These are phyloP conservation scores for Rousettus madagascariensis DNA, from an alignment of 2,797 vertebrate species.

Conservation along the genomic window DNA sequence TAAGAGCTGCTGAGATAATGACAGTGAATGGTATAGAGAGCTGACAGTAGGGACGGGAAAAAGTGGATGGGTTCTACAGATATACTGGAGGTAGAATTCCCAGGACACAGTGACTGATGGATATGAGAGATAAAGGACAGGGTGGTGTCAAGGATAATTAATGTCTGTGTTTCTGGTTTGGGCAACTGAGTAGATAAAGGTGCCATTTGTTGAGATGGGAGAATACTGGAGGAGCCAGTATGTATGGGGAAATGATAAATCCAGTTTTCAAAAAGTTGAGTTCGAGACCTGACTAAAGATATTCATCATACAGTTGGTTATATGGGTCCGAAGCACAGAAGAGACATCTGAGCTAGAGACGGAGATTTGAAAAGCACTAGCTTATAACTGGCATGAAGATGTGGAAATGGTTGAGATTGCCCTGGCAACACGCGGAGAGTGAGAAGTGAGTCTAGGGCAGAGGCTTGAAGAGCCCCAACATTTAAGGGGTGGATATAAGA, in stretches of 20 bases:
- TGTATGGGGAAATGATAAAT: neutral
- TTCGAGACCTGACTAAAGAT: neutral
- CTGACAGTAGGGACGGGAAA: neutral
- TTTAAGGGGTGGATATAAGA: neutral
- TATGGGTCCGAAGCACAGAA: neutral
- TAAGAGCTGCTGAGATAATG: neutral
- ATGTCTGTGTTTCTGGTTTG: neutral
- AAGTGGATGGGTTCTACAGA: neutral
- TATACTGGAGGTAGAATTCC: neutral
- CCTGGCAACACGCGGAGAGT: neutral
- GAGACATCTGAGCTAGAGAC: neutral
- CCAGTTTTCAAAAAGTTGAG: neutral
- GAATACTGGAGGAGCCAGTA: neutral
- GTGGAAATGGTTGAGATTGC: fast-evolving
- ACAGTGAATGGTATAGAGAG: neutral
- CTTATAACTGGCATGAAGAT: neutral
- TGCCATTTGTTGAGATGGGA: neutral
- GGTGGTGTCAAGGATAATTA: neutral
- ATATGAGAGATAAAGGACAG: neutral
- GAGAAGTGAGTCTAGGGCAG: neutral
- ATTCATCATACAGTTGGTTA: neutral
- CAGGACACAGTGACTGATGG: neutral
- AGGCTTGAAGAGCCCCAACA: neutral
- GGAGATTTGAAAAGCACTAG: neutral
- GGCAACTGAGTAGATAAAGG: neutral